These are phyloP conservation scores for Hylaeus volcanicus DNA, from an alignment of 1,140 invertebrate genomes.

Conservation along the genomic window DNA sequence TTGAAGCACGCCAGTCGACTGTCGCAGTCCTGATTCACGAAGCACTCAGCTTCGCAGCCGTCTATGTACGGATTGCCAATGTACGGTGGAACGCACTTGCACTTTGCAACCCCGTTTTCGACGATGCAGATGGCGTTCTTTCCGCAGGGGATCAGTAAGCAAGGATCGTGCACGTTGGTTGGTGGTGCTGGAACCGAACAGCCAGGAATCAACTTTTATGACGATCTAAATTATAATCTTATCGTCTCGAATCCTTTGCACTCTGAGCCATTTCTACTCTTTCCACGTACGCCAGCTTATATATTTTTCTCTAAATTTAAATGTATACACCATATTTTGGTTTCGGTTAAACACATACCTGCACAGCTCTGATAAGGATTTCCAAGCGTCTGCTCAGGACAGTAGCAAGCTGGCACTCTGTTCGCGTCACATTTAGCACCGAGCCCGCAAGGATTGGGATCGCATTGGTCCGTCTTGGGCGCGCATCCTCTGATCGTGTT, in stretches of 20 bases:
- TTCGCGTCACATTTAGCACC: constrained; percentile 90
- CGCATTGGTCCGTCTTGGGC: constrained; percentile 88
- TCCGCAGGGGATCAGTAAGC: constrained; percentile 90
- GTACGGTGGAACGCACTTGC: constrained; percentile 91
- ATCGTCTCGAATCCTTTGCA: too few relatives aligned
- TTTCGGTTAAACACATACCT: constrained; percentile 69
- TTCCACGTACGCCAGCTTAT: too few relatives aligned
- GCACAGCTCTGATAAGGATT: constrained; percentile 89
- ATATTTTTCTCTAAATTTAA: too few relatives aligned
- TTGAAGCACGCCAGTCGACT: constrained; percentile 90
- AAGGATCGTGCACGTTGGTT: constrained; percentile 83
- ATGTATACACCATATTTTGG: too few relatives aligned
- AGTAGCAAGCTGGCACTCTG: constrained; percentile 89
- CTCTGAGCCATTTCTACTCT: too few relatives aligned
- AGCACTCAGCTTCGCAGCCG: constrained; percentile 90
- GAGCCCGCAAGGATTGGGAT: constrained; percentile 89
- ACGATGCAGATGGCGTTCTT: constrained; percentile 89
- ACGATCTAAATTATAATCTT: too few relatives aligned
- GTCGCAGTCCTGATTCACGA: constrained; percentile 89
- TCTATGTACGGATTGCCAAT: constrained; percentile 90
- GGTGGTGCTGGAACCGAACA: constrained; percentile 51
- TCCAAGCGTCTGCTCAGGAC: constrained; percentile 87
- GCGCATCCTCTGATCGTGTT: constrained; percentile 93
- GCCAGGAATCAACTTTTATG: not conserved
- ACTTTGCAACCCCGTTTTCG: constrained; percentile 85